Evolutionary conservation across 2,113 vertebrate genomes (phyloP).

Genomic region (Pimephales promelas): DNA sequence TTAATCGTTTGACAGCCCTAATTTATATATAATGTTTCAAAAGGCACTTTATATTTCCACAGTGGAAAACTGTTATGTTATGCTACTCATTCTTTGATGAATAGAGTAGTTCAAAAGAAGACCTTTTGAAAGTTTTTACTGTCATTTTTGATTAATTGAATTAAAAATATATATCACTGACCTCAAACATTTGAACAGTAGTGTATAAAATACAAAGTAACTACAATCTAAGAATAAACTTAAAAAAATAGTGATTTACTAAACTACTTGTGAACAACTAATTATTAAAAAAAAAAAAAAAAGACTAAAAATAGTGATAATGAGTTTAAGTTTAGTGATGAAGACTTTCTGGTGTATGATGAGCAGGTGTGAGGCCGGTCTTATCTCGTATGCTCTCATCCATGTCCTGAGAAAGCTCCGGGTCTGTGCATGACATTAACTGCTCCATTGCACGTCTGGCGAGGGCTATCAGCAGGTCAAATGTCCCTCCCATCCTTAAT

Average conservation of each 20-base stretch:
- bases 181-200: neutral
- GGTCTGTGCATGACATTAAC: slow-evolving; percentile 63
- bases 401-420: slow-evolving; percentile 36
- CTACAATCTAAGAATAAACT: neutral
- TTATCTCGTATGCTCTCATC: slow-evolving; percentile 49
- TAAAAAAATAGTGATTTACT: neutral
- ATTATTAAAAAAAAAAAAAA: neutral
- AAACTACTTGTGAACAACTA: neutral
- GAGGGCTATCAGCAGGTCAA: slow-evolving; percentile 45
- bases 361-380: slow-evolving; percentile 45
- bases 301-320: neutral
- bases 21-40: no score
- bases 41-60: neutral
- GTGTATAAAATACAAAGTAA: neutral
- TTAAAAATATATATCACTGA: neutral
- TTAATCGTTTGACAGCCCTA: no score
- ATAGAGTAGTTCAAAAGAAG: neutral
- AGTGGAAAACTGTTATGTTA: neutral
- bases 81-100: neutral
- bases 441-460: slow-evolving; percentile 59
- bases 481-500: slow-evolving; percentile 17
- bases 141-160: neutral
- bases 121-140: neutral
- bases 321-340: neutral
- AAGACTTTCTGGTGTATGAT: slow-evolving; percentile 12